Base-by-base conservation (phyloP, 2,888 invertebrate species). In the Athalia rosae region DNA sequence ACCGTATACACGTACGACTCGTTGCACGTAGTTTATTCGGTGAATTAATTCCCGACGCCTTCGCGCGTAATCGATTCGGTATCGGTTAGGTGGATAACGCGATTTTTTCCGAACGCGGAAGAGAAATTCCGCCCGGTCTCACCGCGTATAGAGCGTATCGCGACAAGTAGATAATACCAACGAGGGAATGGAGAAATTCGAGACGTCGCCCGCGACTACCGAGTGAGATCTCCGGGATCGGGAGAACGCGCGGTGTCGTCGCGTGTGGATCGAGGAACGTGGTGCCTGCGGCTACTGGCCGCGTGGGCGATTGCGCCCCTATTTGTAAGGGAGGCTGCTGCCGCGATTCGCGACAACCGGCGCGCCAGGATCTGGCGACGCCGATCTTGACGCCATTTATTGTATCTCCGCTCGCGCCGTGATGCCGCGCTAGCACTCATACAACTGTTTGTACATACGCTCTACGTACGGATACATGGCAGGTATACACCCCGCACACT, bases 311-410 rank as follows among this genome's bases (percentile, higher is more conserved):
- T 77, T 79, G 81, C 82, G 82, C 83, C 84, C 83, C 82, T 84
- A 84, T 84, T 83, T 84, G 84, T 84, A 84, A 84, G 83, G 84
- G 83, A 81, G 78, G 81, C 79, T 80, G 74, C 76, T 64, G 81
- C 82, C 82, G 85, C 84, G 85, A 85, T 86, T 79, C 83, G 84
- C 84, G 83, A 83, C 83, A 82, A 82, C 80, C 82, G 84, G 83
- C 84, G 84, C 84, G 83, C 82, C 82, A 79, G 84, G 80, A 83
- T 83, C 83, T 85, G 86, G 86, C 87, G 87, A 86, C 87, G 86
- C 83, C 81, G 85, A 83, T 86, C 87, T 87, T 86, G 87, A 87
- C 87, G 87, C 87, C 87, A 84, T 84, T 85, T 83, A 83, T 82
- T 81, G 82, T 82, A 83, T 81, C 82, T 82, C 61, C 79, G 74